A percentile compares a stretch with the other conserved stretches of the same genome.
phyloP scores from a whole-genome alignment of 2,113 vertebrate species.

The Conger conger region DNA sequence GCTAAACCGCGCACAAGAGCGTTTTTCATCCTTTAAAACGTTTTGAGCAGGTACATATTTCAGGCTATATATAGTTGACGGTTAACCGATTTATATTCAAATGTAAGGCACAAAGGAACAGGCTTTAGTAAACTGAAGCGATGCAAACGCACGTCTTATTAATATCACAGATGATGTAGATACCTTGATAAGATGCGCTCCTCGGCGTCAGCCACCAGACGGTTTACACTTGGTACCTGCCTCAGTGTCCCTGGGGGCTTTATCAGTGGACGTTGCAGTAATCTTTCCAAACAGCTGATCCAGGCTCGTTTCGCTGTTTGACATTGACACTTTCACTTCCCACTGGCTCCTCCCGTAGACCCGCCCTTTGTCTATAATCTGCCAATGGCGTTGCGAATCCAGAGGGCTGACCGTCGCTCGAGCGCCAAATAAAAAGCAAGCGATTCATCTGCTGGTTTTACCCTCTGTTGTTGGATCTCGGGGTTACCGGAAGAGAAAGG shows the following conservation, averaged over 20 bases:
- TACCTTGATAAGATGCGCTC: constrained; percentile 46
- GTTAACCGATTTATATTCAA: too few relatives aligned
- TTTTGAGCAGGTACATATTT: too few relatives aligned
- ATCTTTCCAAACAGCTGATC: constrained; percentile 50
- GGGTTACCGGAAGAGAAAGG: background rate
- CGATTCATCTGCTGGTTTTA: background rate
- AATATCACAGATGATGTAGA: background rate
- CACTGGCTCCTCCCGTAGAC: background rate
- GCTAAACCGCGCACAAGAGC: background rate
- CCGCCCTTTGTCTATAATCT: constrained; percentile 31
- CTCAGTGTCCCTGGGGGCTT: constrained; percentile 4
- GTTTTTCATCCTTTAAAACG: background rate
- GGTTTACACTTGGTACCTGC: constrained; percentile 15
- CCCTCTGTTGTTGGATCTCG: constrained; percentile 2
- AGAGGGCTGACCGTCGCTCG: background rate
- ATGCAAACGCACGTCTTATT: background rate
- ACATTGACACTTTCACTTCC: constrained; percentile 55
- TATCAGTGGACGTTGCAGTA: constrained; percentile 34
- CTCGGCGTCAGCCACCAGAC: background rate
- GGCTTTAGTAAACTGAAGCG: constrained; percentile 1
- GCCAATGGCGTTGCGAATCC: constrained; percentile 48
- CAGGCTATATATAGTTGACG: too few relatives aligned
- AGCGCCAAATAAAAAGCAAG: background rate
- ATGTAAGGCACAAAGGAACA: background rate
- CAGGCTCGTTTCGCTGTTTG: constrained; percentile 41